Evolutionary conservation across 2,113 vertebrate species (phyloP).

Genomic region (Onychorhynchus coronatus): DNA sequence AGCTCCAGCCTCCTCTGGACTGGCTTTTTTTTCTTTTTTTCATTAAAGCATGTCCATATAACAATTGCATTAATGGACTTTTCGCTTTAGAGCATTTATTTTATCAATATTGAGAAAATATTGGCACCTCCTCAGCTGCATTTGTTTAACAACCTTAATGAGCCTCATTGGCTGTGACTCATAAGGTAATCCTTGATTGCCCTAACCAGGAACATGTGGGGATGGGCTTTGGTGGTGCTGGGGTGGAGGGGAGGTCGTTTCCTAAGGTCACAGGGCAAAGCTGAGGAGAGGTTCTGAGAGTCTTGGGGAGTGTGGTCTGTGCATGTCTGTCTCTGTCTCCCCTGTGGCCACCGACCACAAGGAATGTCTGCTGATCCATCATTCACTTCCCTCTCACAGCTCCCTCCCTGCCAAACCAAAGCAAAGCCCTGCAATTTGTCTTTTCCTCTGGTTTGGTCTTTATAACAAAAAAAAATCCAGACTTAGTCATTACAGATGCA

Average conservation of each 20-base stretch:
- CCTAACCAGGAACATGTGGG: background rate
- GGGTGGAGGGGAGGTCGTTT: background rate
- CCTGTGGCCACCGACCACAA: accelerated
- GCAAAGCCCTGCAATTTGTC: background rate
- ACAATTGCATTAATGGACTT: background rate
- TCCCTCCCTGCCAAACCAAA: background rate
- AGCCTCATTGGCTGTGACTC: accelerated
- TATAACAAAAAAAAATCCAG: background rate
- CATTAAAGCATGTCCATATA: accelerated
- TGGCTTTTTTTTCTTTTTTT: background rate
- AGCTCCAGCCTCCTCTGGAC: background rate
- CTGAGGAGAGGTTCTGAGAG: background rate
- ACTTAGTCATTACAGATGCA: background rate
- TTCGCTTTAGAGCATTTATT: background rate
- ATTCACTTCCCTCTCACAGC: background rate
- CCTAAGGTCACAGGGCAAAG: background rate
- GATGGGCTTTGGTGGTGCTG: background rate
- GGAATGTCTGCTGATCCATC: accelerated
- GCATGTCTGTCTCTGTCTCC: background rate
- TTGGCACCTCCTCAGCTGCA: background rate
- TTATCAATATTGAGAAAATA: background rate
- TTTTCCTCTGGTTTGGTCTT: background rate
- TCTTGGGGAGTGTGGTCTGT: no score
- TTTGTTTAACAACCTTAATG: background rate
- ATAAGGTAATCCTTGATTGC: background rate